Percentiles rank a stretch among this genome's conserved stretches.
phyloP scores from a whole-genome alignment of 2,797 vertebrate species.

The Lindbergichthys nudifrons region DNA sequence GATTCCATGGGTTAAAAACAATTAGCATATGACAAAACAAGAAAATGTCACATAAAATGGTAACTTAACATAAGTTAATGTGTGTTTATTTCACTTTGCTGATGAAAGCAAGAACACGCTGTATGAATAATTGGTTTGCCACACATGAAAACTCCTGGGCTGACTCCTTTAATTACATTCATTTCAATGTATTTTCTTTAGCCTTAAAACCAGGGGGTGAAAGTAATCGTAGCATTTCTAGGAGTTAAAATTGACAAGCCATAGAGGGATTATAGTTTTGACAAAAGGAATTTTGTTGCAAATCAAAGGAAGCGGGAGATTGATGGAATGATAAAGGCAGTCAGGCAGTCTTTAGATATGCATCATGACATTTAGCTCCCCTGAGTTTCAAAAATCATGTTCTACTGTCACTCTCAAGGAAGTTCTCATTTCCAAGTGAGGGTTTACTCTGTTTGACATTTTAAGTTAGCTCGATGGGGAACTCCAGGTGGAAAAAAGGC shows the following conservation, averaged over 20 bases:
- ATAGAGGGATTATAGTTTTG: constrained; percentile 47
- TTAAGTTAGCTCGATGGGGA: constrained; percentile 58
- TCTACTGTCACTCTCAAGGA: constrained; percentile 51
- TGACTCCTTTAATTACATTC: constrained; percentile 6
- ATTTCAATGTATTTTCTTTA: background rate
- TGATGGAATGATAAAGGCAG: constrained; percentile 59
- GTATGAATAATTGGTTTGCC: background rate
- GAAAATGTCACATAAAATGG: constrained; percentile 3
- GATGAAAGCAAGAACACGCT: constrained; percentile 5
- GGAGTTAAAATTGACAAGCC: constrained; percentile 22
- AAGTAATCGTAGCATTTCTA: constrained; percentile 27
- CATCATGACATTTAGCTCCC: constrained; percentile 66
- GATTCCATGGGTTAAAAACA: background rate
- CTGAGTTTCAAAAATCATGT: constrained; percentile 45
- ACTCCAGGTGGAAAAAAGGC: constrained; percentile 47
- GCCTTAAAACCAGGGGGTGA: background rate
- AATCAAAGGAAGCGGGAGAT: constrained; percentile 40
- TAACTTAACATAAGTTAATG: background rate
- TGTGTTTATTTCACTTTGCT: constrained; percentile 1
- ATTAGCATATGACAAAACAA: constrained; percentile 19
- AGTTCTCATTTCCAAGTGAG: constrained; percentile 51
- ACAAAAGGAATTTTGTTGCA: constrained; percentile 45
- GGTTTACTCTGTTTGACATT: constrained; percentile 68
- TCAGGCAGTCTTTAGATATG: constrained; percentile 41
- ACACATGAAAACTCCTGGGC: constrained; percentile 3